Evolutionary conservation across 2,797 vertebrate species (phyloP).

Genomic region (Halcyon chelicuti): DNA sequence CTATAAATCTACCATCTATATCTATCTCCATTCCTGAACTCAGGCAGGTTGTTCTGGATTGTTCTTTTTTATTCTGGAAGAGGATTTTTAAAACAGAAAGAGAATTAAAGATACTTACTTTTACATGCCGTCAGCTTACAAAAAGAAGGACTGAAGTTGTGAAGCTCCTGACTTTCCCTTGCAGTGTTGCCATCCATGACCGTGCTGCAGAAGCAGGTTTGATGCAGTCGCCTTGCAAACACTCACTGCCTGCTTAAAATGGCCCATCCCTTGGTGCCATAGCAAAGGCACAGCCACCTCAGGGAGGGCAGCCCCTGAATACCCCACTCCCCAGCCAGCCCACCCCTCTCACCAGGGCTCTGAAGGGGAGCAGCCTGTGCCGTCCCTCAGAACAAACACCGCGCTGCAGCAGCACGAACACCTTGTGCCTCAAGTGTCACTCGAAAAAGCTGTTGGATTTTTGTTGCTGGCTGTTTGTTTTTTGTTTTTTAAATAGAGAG

Average conservation of each 20-base stretch:
- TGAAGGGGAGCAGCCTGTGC: fast-evolving
- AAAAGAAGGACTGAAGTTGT: not conserved
- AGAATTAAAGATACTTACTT: not conserved
- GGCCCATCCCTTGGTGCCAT: fast-evolving
- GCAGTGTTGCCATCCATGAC: not conserved
- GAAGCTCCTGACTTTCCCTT: not conserved
- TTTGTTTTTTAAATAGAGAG: not conserved
- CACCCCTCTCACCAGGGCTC: fast-evolving
- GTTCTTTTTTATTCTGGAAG: not conserved
- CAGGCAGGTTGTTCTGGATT: fast-evolving
- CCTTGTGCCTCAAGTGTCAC: too few relatives aligned
- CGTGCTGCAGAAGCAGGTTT: not conserved
- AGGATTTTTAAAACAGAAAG: not conserved
- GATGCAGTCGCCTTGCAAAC: not conserved
- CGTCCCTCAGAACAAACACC: not conserved
- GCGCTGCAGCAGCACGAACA: not conserved
- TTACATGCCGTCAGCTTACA: fast-evolving
- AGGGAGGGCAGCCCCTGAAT: fast-evolving
- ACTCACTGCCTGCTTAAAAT: not conserved
- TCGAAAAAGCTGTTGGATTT: not conserved
- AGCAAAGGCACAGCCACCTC: fast-evolving
- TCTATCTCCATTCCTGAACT: not conserved
- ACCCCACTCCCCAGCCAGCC: not conserved
- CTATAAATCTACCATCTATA: not conserved
- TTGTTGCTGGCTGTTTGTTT: too few relatives aligned